These are phyloP conservation scores for Campylomormyrus numenius DNA, from an alignment of 2,113 vertebrate species.

Conservation along the genomic window DNA sequence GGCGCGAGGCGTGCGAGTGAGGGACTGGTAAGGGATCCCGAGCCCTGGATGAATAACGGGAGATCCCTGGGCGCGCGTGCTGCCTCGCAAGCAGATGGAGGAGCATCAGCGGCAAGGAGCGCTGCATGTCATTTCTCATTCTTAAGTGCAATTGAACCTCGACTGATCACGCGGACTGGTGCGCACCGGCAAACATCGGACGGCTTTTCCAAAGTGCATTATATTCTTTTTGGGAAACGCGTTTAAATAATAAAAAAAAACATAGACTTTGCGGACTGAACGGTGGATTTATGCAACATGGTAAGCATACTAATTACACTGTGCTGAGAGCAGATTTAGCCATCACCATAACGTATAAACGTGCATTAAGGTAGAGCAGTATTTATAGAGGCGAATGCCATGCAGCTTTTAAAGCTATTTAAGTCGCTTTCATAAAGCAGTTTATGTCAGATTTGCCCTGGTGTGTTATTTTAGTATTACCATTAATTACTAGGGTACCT, in stretches of 20 bases:
- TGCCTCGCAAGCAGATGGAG: constrained; percentile 8
- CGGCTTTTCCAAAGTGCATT: neutral
- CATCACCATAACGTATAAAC: neutral
- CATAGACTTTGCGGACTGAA: neutral
- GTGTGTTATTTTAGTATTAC: neutral
- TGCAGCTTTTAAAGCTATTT: neutral
- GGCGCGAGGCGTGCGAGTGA: constrained; percentile 18
- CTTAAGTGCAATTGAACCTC: neutral
- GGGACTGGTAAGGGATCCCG: constrained; percentile 5
- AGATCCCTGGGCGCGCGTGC: constrained; percentile 6
- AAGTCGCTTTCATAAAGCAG: neutral
- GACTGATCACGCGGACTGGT: neutral
- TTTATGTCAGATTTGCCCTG: neutral
- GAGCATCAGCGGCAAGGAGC: neutral
- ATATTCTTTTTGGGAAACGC: neutral
- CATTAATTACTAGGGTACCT: neutral
- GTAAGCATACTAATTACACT: constrained; percentile 14
- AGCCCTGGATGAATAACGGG: constrained; percentile 13
- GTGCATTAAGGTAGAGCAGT: neutral
- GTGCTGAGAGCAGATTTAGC: neutral
- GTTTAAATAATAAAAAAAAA: neutral
- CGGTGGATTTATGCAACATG: constrained; percentile 3
- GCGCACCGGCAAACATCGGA: neutral
- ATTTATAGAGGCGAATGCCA: neutral
- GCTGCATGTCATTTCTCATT: neutral